Evolutionary conservation across 2,113 vertebrate species (phyloP).

Genomic region (Rhadina sibilatrix): DNA sequence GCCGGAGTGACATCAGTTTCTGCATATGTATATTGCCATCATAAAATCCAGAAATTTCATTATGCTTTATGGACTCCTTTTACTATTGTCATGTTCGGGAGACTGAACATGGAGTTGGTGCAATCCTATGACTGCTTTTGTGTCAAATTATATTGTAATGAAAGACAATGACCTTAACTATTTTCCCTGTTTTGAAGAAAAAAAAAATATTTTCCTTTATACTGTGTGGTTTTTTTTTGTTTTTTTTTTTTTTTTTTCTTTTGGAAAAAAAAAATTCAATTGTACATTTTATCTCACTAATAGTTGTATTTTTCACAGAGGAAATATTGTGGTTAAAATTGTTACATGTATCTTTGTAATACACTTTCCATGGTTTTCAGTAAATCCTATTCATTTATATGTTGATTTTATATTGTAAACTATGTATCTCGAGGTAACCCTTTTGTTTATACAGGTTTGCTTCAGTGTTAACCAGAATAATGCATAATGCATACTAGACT

Average conservation of each 20-base stretch:
- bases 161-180: constrained; percentile 85
- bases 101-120: constrained; percentile 83
- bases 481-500: constrained; percentile 82
- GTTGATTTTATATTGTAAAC: constrained; percentile 83
- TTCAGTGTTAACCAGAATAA: constrained; percentile 81
- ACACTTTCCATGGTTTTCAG: constrained; percentile 81
- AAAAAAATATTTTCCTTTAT: constrained; percentile 83
- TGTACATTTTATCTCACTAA: constrained; percentile 90
- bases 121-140: constrained; percentile 86
- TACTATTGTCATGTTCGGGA: constrained; percentile 80
- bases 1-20: constrained; percentile 76
- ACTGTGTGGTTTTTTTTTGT: constrained; percentile 66
- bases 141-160: constrained; percentile 87
- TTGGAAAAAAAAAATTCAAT: constrained; percentile 63
- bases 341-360: constrained; percentile 86
- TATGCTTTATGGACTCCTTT: constrained; percentile 83
- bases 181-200: constrained; percentile 85
- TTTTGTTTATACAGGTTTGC: constrained; percentile 79
- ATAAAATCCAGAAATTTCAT: constrained; percentile 72
- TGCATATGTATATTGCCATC: constrained; percentile 72
- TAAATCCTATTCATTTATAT: constrained; percentile 84
- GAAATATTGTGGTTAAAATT: constrained; percentile 87
- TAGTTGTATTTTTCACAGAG: constrained; percentile 98
- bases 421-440: constrained; percentile 77
- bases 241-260: not conserved